phyloP scores from a whole-genome alignment of 2,888 invertebrate species.

The Acanthosoma haemorrhoidale region DNA sequence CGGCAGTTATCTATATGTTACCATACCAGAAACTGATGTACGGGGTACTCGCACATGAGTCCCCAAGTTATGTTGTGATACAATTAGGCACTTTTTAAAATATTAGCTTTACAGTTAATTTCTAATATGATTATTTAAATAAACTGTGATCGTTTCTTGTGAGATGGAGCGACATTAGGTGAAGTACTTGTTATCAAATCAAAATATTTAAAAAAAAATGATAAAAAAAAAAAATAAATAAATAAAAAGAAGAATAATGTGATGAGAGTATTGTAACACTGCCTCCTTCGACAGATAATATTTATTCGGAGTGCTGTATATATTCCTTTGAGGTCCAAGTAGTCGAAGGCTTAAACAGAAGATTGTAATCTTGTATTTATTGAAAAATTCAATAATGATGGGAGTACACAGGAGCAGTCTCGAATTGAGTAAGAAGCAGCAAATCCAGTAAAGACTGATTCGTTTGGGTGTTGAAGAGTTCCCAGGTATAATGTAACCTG shows the following conservation, averaged over 20 bases:
- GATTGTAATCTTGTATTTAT: constrained; percentile 17
- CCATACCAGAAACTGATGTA: constrained; percentile 8
- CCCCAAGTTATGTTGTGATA: constrained; percentile 19
- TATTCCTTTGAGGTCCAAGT: constrained; percentile 39
- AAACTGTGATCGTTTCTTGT: constrained; percentile 39
- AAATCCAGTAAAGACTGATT: constrained; percentile 36
- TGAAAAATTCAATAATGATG: constrained; percentile 22
- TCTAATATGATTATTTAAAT: constrained; percentile 29
- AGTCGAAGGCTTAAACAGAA: constrained; percentile 36
- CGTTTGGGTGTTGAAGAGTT: constrained; percentile 35
- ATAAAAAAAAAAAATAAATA: constrained; percentile 24
- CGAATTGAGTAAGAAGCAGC: constrained; percentile 15
- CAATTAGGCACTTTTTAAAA: constrained; percentile 25
- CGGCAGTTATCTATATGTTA: no score
- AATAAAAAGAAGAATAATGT: constrained; percentile 29
- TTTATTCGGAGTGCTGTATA: constrained; percentile 38
- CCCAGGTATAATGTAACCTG: constrained; percentile 32
- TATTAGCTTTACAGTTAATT: constrained; percentile 26
- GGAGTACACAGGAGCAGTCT: constrained; percentile 21
- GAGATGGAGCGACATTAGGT: constrained; percentile 34
- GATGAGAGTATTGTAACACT: constrained; percentile 39
- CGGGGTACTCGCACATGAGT: neutral
- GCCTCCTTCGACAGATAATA: constrained; percentile 39
- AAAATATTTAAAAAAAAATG: constrained; percentile 30
- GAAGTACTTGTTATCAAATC: constrained; percentile 36